Conservation (phyloP, 2,113 vertebrate genomes). For the Equus quagga region DNA sequence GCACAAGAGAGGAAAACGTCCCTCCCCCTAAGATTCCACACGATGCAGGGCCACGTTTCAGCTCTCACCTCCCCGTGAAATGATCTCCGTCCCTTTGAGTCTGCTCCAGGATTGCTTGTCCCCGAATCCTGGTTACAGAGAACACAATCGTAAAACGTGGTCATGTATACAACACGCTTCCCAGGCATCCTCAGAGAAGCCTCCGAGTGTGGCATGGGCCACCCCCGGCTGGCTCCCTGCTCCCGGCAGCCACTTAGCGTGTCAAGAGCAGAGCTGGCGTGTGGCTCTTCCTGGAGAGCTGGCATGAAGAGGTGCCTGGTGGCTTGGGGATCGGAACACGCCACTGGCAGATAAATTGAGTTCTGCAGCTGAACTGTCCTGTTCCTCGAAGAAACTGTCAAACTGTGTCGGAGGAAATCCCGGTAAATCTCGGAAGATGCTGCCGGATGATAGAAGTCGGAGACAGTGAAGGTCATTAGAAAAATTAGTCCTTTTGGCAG, state of each 20-base stretch:
- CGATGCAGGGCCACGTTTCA: accelerated
- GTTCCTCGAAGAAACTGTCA: not conserved
- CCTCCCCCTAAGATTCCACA: accelerated
- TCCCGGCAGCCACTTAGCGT: accelerated
- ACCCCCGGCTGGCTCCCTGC: not conserved
- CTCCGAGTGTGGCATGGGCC: accelerated
- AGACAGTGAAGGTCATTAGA: not conserved
- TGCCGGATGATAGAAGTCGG: not conserved
- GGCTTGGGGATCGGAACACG: accelerated
- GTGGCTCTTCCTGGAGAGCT: not conserved
- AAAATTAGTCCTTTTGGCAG: accelerated
- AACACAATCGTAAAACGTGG: accelerated
- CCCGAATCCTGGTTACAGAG: not conserved
- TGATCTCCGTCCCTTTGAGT: not conserved
- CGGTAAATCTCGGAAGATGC: not conserved
- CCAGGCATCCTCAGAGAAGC: not conserved
- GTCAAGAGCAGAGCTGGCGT: accelerated
- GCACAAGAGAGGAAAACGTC: accelerated
- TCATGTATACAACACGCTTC: accelerated
- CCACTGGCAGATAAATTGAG: not conserved
- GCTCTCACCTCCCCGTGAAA: accelerated
- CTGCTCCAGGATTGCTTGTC: not conserved
- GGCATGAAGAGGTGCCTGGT: not conserved
- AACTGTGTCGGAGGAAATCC: not conserved
- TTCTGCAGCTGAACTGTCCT: not conserved